Evolutionary conservation across 1,140 invertebrate genomes (phyloP).

Genomic region (Zaprionus vittiger): DNA sequence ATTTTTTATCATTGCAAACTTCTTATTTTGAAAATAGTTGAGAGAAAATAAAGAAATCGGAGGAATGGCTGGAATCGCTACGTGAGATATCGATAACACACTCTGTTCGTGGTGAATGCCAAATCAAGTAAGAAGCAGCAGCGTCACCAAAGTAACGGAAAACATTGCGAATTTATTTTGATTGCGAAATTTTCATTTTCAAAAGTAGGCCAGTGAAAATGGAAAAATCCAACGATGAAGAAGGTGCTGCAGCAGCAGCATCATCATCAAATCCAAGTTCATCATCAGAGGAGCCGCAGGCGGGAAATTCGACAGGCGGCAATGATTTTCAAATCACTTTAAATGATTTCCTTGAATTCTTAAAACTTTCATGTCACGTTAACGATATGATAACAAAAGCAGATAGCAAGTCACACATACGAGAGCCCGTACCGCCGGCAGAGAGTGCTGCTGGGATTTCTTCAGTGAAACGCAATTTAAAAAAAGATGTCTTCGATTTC

Average conservation of each 20-base stretch:
- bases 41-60: constrained; percentile 45
- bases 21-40: constrained; percentile 21
- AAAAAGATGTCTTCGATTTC: constrained; percentile 68
- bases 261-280: constrained; percentile 23
- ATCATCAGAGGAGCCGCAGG: constrained; percentile 36
- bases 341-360: constrained; percentile 82
- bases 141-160: constrained; percentile 52
- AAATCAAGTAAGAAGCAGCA: constrained; percentile 18
- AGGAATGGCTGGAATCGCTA: not conserved
- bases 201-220: constrained; percentile 45
- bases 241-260: constrained; percentile 43
- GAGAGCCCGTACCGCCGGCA: constrained; percentile 64
- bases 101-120: constrained; percentile 1
- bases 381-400: constrained; percentile 80
- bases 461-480: constrained; percentile 53
- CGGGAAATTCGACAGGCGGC: constrained; percentile 25
- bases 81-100: too few species aligned
- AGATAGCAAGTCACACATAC: constrained; percentile 58
- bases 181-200: constrained; percentile 18
- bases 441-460: constrained; percentile 29
- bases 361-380: constrained; percentile 83
- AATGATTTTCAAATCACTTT: constrained; percentile 77
- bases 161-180: constrained; percentile 34
- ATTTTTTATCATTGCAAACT: constrained; percentile 21
- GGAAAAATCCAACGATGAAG: constrained; percentile 56